phyloP scores from a whole-genome alignment of 2,797 vertebrate genomes.

The Spinibarbus caldwelli region DNA sequence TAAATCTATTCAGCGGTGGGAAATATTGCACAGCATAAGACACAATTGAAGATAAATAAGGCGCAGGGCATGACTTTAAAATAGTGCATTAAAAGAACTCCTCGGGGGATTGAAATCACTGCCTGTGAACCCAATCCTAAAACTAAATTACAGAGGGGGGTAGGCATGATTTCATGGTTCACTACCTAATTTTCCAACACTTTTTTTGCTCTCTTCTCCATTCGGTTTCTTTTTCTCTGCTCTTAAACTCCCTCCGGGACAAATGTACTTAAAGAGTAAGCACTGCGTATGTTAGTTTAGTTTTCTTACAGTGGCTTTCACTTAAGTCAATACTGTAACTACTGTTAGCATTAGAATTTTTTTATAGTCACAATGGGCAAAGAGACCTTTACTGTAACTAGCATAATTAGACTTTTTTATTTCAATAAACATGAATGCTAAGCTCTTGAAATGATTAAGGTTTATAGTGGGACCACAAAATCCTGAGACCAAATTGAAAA shows the following conservation, averaged over 20 bases:
- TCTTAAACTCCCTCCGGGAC: slow-evolving; percentile 49
- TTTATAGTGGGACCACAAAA: background rate
- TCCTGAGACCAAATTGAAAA: background rate
- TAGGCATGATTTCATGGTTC: slow-evolving; percentile 83
- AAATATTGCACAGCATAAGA: slow-evolving; percentile 65
- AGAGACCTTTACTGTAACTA: slow-evolving; percentile 10
- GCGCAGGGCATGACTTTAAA: slow-evolving; percentile 67
- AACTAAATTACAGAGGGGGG: slow-evolving; percentile 82
- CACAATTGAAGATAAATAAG: slow-evolving; percentile 70
- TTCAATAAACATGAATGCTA: slow-evolving; percentile 5
- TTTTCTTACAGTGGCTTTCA: slow-evolving; percentile 43
- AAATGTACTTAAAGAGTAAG: slow-evolving; percentile 51
- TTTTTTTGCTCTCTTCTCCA: slow-evolving; percentile 57
- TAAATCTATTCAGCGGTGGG: slow-evolving; percentile 64
- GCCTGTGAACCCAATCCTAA: slow-evolving; percentile 76
- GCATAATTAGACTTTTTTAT: slow-evolving; percentile 18
- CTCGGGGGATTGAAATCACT: slow-evolving; percentile 74
- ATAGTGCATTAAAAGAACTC: slow-evolving; percentile 72
- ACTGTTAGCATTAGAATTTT: background rate
- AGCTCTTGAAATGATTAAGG: background rate
- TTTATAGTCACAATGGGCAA: background rate
- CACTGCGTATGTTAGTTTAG: slow-evolving; percentile 45
- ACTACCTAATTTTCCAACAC: slow-evolving; percentile 73
- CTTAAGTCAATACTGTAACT: slow-evolving; percentile 36
- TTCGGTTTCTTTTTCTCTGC: slow-evolving; percentile 50